These are phyloP conservation scores for Drosophila mettleri DNA, from an alignment of 2,888 invertebrate genomes.

Conservation along the genomic window DNA sequence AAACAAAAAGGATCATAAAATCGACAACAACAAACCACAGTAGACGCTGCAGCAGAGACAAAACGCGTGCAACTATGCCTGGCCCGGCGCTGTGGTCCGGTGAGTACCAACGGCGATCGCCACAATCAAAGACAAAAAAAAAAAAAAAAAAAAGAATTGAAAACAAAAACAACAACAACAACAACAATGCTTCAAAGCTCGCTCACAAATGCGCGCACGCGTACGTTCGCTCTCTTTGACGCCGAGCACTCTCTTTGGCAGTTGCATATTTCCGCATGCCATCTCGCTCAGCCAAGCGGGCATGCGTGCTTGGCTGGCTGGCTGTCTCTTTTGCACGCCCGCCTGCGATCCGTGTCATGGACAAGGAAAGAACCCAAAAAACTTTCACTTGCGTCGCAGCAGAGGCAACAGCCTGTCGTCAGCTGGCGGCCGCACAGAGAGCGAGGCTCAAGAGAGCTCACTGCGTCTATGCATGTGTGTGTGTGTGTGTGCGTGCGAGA, in stretches of 20 bases:
- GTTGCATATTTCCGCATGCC: conserved; percentile 70
- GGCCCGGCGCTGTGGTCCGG: conserved; percentile 85
- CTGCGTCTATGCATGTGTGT: background rate
- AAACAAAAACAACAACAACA: background rate
- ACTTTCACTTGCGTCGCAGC: conserved; percentile 70
- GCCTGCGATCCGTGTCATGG: conserved; percentile 61
- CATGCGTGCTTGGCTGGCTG: conserved; percentile 31
- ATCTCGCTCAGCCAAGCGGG: conserved; percentile 31
- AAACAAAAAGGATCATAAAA: conserved; percentile 27
- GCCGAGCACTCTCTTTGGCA: conserved; percentile 21
- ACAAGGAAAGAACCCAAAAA: conserved; percentile 69
- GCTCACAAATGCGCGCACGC: conserved; percentile 26
- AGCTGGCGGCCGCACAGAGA: conserved; percentile 41
- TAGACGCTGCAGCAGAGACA: conserved; percentile 47
- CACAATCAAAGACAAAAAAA: background rate
- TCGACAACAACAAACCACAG: conserved; percentile 7
- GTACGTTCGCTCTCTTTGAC: conserved; percentile 23
- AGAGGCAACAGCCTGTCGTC: conserved; percentile 32
- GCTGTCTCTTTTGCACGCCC: conserved; percentile 18
- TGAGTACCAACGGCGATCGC: conserved; percentile 73
- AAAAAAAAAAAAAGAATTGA: background rate
- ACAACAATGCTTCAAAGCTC: conserved; percentile 18
- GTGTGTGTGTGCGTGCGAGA: background rate
- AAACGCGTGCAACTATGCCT: conserved; percentile 84
- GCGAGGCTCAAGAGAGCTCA: conserved; percentile 14